Percentiles rank a stretch among this genome's conserved stretches.
Conservation (phyloP, 2,797 vertebrate genomes). For the Gastrophryne carolinensis region DNA sequence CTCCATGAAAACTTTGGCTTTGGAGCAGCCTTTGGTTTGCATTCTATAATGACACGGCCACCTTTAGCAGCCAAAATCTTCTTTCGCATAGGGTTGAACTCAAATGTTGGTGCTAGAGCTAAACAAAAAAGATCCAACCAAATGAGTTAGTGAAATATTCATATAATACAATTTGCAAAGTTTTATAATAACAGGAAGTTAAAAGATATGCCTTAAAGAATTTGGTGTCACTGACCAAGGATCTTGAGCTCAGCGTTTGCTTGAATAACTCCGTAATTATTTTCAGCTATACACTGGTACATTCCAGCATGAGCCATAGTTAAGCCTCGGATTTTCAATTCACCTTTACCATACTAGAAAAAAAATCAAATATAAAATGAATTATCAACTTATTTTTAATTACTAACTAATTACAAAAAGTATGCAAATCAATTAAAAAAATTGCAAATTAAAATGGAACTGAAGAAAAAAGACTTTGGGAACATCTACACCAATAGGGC, state of each 20-base stretch:
- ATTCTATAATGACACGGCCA: slow-evolving; percentile 85
- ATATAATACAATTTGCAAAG: not conserved
- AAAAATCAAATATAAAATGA: slow-evolving; percentile 56
- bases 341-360: slow-evolving; percentile 77
- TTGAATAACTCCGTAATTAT: slow-evolving; percentile 82
- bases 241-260: slow-evolving; percentile 91
- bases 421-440: too few relatives aligned
- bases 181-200: not conserved
- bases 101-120: slow-evolving; percentile 90
- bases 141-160: not conserved
- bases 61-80: slow-evolving; percentile 85
- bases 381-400: too few relatives aligned
- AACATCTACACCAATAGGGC: too few relatives aligned
- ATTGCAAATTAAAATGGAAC: too few relatives aligned
- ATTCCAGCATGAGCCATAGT: slow-evolving; percentile 86
- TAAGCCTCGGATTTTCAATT: slow-evolving; percentile 78
- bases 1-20: slow-evolving; percentile 88
- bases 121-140: slow-evolving; percentile 43
- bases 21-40: slow-evolving; percentile 92
- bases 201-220: not conserved
- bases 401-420: too few relatives aligned
- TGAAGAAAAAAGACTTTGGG: too few relatives aligned
- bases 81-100: slow-evolving; percentile 85
- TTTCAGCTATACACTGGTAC: slow-evolving; percentile 96
- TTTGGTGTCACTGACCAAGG: slow-evolving; percentile 71